Percentiles rank a stretch among this genome's conserved stretches.
Evolutionary conservation across 2,797 vertebrate genomes (phyloP).

Genomic region (Eulemur rubriventer): DNA sequence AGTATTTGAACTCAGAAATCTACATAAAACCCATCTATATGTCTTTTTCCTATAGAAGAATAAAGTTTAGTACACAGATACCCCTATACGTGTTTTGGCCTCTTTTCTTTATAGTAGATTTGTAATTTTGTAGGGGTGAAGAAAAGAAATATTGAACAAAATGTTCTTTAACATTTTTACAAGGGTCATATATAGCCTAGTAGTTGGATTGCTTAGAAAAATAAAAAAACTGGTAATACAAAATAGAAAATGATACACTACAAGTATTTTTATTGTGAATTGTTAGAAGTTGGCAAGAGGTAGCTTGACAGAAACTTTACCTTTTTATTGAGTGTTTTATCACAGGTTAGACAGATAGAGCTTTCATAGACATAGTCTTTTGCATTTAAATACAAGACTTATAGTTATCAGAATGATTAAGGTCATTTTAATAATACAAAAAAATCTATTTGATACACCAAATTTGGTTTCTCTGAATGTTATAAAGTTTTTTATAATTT

Average conservation of each 20-base stretch:
- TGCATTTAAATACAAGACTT: neutral
- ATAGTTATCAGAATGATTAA: neutral
- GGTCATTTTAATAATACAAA: neutral
- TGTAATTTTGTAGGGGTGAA: neutral
- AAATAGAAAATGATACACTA: neutral
- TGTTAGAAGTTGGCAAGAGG: neutral
- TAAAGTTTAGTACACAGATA: neutral
- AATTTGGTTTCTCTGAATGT: neutral
- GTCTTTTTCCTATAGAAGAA: neutral
- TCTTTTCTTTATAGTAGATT: neutral
- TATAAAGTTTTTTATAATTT: constrained; percentile 5
- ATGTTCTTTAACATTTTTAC: neutral
- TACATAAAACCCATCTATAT: neutral
- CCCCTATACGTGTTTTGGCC: neutral
- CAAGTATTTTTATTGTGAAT: neutral
- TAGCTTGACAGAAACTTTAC: neutral
- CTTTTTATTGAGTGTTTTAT: neutral
- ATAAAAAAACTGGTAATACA: neutral
- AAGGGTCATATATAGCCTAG: neutral
- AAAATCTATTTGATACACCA: neutral
- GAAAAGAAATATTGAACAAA: neutral
- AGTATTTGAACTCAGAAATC: neutral
- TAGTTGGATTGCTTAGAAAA: neutral
- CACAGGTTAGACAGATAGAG: neutral
- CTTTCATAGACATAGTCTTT: neutral